Evolutionary conservation across 2,888 invertebrate species (phyloP).

Genomic region (Coecobrya sp.): DNA sequence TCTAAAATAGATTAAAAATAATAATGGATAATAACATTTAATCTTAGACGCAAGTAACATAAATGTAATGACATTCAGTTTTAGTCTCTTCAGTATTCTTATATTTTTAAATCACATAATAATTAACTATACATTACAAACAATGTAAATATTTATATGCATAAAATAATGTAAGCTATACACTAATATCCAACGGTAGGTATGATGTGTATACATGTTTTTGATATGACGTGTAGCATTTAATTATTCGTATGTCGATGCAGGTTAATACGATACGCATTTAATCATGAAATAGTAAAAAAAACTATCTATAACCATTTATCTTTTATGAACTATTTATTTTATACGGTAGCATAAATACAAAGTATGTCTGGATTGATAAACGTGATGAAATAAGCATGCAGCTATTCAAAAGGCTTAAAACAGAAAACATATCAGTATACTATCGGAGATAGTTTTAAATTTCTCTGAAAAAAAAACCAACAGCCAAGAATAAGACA

Average conservation of each 20-base stretch:
- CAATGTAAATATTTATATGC: conserved; percentile 72
- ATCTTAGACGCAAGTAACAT: conserved; percentile 23
- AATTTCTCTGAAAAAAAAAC: conserved; percentile 16
- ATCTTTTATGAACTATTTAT: conserved; percentile 34
- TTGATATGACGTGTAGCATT: conserved; percentile 49
- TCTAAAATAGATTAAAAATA: neutral
- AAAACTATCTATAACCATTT: neutral
- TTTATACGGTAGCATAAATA: conserved; percentile 10
- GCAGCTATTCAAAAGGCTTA: conserved; percentile 70
- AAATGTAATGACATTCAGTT: conserved; percentile 70
- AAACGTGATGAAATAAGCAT: conserved; percentile 56
- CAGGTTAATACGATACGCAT: conserved; percentile 63
- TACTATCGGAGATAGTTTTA: conserved; percentile 54
- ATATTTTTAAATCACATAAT: conserved; percentile 72
- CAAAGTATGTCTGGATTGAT: conserved; percentile 4
- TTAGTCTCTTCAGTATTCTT: conserved; percentile 81
- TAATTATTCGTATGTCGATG: neutral
- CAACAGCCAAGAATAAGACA: conserved; percentile 70
- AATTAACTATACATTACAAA: conserved; percentile 52
- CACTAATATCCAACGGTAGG: neutral
- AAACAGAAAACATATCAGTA: conserved; percentile 78
- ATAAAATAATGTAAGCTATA: neutral
- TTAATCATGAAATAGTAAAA: conserved; percentile 33
- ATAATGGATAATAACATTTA: conserved; percentile 45
- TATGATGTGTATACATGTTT: conserved; percentile 38